Evolutionary conservation across 2,888 invertebrate species (phyloP), one percentile per base, ranked within the genome.

Genomic region (Aspidiotus destructor): DNA sequence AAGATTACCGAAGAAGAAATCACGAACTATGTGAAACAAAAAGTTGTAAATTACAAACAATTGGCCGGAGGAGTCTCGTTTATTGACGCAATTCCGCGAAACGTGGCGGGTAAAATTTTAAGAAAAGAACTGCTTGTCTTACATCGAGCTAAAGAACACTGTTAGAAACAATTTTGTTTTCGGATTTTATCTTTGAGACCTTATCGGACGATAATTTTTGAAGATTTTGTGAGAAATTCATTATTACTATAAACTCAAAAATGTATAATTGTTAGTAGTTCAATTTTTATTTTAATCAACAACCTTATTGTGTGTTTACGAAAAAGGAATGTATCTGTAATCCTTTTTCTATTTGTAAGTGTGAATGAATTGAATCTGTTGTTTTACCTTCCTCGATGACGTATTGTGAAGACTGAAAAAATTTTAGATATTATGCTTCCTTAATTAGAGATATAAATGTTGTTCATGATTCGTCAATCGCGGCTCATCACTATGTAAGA

Each of bases 1-100:
- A 79, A 80, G 57, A 73, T 86, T 52, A 81, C 80, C 0, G 83
- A 83, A 72, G 81, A 83, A 72, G 80, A 83, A 60, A 77, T 86
- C 48, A 79, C 80, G 70, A 80, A 81, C 70, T 77, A 81, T 70
- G 82, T 86, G 0, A 82, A 84, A 17, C 77, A 73, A 72, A 74
- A 64, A 75, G 78, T 80, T 1, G 77, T 79, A 0, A 73, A 76
- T 7, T 79, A 79, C 74, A 81, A 81, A 72, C 75, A 77, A 70
- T 74, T 81, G 40, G 73, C 73, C 8, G 79, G 76, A 5, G 79
- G 81, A 3, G 77, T 81, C n/a, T 75, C 77, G 70, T 80, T 81
- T 72, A 74, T 80, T 5, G 76, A 78, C 6, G 63, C 71, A 8
- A 76, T 76, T 61, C 76, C 76, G n/a, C 74, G 76, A 62, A 75